Percentiles rank a stretch among this genome's conserved stretches.
Evolutionary conservation across 2,797 vertebrate species (phyloP).

Genomic region (Rachycentron canadum): DNA sequence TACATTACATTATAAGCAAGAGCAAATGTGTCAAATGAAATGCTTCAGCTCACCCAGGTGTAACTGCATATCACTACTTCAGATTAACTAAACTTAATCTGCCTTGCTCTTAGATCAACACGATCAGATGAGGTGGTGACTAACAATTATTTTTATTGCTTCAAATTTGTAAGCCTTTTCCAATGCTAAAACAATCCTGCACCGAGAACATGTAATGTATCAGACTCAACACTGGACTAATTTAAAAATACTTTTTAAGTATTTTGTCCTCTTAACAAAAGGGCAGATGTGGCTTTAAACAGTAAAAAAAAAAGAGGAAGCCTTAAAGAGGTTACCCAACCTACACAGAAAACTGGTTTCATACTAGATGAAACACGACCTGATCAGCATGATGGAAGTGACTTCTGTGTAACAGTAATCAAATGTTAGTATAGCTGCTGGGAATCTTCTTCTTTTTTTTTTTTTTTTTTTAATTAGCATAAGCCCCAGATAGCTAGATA

Average conservation of each 20-base stretch:
- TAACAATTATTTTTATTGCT: background rate
- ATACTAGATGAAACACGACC: background rate
- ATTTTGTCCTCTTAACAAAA: background rate
- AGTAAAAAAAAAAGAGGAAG: background rate
- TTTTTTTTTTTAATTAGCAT: too few species aligned
- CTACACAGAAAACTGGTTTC: too few species aligned
- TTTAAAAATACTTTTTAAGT: background rate
- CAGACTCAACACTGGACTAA: background rate
- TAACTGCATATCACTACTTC: conserved; percentile 1
- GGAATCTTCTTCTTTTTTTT: too few species aligned
- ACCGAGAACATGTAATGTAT: background rate
- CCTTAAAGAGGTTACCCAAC: too few species aligned
- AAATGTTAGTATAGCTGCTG: background rate
- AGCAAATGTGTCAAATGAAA: background rate
- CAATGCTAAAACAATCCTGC: background rate
- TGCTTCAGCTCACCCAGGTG: too few species aligned
- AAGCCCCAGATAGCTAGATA: too few species aligned
- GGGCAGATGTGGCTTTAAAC: background rate
- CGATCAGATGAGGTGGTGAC: background rate
- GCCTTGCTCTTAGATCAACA: background rate
- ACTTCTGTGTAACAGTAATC: background rate
- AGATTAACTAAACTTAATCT: background rate
- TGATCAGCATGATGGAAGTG: background rate
- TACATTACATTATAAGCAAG: background rate
- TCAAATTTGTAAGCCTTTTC: too few species aligned